Percentiles rank a stretch among this genome's conserved stretches.
Conservation (phyloP, 2,888 invertebrate species). For the Dryadula phaetusa region DNA sequence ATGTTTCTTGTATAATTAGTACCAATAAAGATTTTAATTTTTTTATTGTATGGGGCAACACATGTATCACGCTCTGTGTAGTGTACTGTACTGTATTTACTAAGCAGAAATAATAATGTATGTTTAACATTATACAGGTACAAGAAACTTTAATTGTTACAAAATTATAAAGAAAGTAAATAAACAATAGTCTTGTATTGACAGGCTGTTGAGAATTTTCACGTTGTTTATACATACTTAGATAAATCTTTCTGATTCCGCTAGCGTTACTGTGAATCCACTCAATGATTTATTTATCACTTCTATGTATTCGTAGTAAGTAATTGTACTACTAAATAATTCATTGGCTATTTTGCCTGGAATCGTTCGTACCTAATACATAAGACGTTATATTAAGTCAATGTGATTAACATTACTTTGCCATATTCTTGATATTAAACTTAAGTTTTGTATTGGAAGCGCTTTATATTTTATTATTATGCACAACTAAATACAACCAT, state of each 20-base stretch:
- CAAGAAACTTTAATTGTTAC: too few relatives aligned
- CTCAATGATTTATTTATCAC: slow-evolving; percentile 32
- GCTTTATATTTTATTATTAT: too few relatives aligned
- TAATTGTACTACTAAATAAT: slow-evolving; percentile 30
- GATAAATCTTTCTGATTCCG: slow-evolving; percentile 28
- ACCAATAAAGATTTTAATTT: too few relatives aligned
- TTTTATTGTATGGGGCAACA: too few relatives aligned
- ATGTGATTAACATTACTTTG: not conserved
- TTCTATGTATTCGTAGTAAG: slow-evolving; percentile 26
- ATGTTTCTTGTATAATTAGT: too few relatives aligned
- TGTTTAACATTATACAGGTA: not conserved
- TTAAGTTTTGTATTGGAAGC: too few relatives aligned
- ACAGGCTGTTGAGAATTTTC: not conserved
- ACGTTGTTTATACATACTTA: not conserved
- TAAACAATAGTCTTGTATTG: too few relatives aligned
- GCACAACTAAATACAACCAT: too few relatives aligned
- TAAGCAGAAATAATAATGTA: not conserved
- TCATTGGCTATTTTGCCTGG: slow-evolving; percentile 28
- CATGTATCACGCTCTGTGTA: too few relatives aligned
- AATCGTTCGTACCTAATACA: slow-evolving; percentile 22
- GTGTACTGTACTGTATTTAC: too few relatives aligned
- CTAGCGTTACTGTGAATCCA: slow-evolving; percentile 21
- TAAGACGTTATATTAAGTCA: slow-evolving; percentile 1
- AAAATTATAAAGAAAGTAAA: not conserved
- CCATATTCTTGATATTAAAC: not conserved